Evolutionary conservation across 2,888 invertebrate species (phyloP), one percentile per base, ranked within the genome.

Genomic region (Epistrophe eligans): DNA sequence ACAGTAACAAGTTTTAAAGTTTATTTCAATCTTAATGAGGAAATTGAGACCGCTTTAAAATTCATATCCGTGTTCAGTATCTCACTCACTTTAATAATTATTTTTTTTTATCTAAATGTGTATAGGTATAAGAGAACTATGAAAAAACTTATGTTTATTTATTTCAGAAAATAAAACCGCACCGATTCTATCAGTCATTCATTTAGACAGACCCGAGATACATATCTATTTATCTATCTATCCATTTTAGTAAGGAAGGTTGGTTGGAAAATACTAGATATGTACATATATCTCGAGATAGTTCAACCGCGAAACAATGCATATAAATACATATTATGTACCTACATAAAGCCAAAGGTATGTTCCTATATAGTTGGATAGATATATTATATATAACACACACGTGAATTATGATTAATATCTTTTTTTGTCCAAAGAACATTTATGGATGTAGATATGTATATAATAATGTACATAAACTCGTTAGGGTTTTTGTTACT

Each of bases 391-490:
- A 50, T 72, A 67, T 71, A 74, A 74, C 73, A 50, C 77, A 71
- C 77, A 81, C 73, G 85, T 85, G 85, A 82, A 82, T 77, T 77
- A 81, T 81, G 81, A 77, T 81, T 73, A 57, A 73, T 62, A 67
- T 71, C 43, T 60, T 40, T 57, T 79, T 28, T 67, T 50, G 19
- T 48, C 45, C 17, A 48, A 48, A n/a, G 11, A 45, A 45, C 64
- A 45, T 64, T 35, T 35, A 55, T 28, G 10, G 2, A 43, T 43
- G 13, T 24, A 28, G 43, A 1, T 43, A 10, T 45, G 35, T n/a
- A 40, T 32, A 5, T 32, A 32, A 4, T 7, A 13, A 64, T n/a
- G 6, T 40, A n/a, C 24, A 38, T 48, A n/a, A 32, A 70, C 70
- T 55, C 40, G 55, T 67, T 73, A 64, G 28, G 19, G 55, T 50